Evolutionary conservation across 2,888 invertebrate species (phyloP).

Genomic region (Harpalus rubripes): DNA sequence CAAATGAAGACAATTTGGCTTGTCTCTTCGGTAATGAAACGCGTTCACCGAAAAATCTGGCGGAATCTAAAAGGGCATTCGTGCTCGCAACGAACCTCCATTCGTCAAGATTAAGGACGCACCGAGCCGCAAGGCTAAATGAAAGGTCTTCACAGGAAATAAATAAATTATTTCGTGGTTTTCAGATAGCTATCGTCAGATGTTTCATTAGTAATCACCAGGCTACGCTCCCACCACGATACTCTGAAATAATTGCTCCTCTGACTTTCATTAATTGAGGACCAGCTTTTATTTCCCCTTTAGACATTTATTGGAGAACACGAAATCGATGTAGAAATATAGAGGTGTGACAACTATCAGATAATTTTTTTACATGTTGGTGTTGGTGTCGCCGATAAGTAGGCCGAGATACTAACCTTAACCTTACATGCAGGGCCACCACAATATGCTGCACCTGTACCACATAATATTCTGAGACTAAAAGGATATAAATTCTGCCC

Average conservation of each 20-base stretch:
- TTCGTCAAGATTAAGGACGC: constrained; percentile 61
- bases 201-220: constrained; percentile 56
- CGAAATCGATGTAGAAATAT: neutral
- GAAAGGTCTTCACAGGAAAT: constrained; percentile 61
- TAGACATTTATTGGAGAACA: constrained; percentile 22
- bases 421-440: too few relatives aligned
- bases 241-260: constrained; percentile 20
- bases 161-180: constrained; percentile 62
- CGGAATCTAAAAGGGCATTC: constrained; percentile 38
- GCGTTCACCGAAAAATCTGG: constrained; percentile 59
- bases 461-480: too few relatives aligned
- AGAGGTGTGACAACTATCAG: too few relatives aligned
- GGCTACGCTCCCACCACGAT: constrained; percentile 3
- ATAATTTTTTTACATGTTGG: too few relatives aligned
- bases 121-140: constrained; percentile 44
- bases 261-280: constrained; percentile 47
- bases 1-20: constrained; percentile 51
- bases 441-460: too few relatives aligned
- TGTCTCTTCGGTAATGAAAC: constrained; percentile 40
- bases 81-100: constrained; percentile 54
- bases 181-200: constrained; percentile 55
- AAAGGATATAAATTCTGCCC: too few relatives aligned
- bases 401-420: too few relatives aligned
- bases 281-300: constrained; percentile 8
- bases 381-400: too few relatives aligned